phyloP scores from a whole-genome alignment of 2,113 vertebrate genomes.

The Philantomba maxwellii region DNA sequence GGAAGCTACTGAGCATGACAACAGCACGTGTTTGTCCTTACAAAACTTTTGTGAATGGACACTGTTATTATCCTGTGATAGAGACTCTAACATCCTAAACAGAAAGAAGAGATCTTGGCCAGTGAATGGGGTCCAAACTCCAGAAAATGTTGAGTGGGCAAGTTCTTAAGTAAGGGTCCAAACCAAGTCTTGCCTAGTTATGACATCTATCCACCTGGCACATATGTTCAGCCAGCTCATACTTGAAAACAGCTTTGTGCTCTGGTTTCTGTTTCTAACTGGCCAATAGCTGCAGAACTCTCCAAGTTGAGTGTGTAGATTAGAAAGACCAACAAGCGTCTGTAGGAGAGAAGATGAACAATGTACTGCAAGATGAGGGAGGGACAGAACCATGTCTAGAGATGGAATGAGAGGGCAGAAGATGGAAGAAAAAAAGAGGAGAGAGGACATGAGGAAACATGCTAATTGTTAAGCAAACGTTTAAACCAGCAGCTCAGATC shows the following conservation, averaged over 20 bases:
- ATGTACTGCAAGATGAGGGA: neutral
- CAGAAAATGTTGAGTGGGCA: neutral
- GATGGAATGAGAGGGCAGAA: neutral
- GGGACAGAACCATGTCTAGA: neutral
- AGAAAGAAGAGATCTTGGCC: neutral
- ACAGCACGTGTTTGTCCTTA: neutral
- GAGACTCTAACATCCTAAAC: neutral
- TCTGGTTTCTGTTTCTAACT: neutral
- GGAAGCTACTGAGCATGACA: neutral
- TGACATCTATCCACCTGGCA: neutral
- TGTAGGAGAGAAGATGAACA: neutral
- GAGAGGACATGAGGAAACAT: neutral
- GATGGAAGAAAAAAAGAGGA: neutral
- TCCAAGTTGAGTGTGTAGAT: neutral
- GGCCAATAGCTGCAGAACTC: neutral
- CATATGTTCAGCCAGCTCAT: neutral
- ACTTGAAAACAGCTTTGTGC: neutral
- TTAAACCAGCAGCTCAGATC: neutral
- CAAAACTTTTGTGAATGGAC: neutral
- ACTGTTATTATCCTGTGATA: neutral
- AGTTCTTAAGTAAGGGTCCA: neutral
- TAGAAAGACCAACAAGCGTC: neutral
- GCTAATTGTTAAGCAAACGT: neutral
- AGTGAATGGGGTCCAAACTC: neutral
- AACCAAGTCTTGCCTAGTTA: neutral